A percentile compares a stretch with the other conserved stretches of the same genome.
Conservation (phyloP, 1,140 invertebrate genomes). For the Notospermus geniculatus region DNA sequence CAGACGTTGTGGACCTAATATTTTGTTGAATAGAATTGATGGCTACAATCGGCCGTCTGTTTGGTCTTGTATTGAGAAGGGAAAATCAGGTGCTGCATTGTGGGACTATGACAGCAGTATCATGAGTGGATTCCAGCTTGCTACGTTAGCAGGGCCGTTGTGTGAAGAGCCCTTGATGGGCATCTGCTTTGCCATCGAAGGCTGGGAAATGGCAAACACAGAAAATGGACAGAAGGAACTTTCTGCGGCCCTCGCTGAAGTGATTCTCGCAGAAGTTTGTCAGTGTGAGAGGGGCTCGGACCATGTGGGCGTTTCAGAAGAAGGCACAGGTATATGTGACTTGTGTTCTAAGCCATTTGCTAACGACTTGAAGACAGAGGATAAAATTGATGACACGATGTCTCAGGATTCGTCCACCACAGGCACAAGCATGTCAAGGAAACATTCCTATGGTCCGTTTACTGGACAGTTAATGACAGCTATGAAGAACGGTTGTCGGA, state of each 20-base stretch:
- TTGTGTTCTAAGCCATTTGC: conserved; percentile 1
- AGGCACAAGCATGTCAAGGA: conserved; percentile 10
- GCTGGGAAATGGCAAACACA: conserved; percentile 53
- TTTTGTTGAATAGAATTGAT: conserved; percentile 74
- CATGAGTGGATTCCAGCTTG: conserved; percentile 92
- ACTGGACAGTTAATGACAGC: conserved; percentile 89
- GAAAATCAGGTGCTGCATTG: conserved; percentile 24
- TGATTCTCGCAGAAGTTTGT: background rate
- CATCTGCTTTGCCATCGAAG: conserved; percentile 82
- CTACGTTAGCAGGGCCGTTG: conserved; percentile 81
- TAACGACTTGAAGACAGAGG: background rate
- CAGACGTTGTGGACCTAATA: conserved; percentile 81
- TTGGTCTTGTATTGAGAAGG: conserved; percentile 46
- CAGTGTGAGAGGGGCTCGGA: conserved; percentile 7
- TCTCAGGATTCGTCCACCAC: conserved; percentile 8
- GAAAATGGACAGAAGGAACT: background rate
- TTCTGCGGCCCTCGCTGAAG: background rate
- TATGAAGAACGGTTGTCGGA: conserved; percentile 83
- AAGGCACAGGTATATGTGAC: background rate
- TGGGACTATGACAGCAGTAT: conserved; percentile 59
- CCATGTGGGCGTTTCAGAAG: background rate
- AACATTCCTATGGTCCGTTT: conserved; percentile 51
- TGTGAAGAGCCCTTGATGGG: conserved; percentile 97
- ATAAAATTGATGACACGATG: background rate
- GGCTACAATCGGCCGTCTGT: conserved; percentile 52